Percentiles rank a stretch among this genome's conserved stretches.
These are phyloP conservation scores for Diploscapter pachys DNA, from an alignment of 1,140 invertebrate species.

Conservation along the genomic window DNA sequence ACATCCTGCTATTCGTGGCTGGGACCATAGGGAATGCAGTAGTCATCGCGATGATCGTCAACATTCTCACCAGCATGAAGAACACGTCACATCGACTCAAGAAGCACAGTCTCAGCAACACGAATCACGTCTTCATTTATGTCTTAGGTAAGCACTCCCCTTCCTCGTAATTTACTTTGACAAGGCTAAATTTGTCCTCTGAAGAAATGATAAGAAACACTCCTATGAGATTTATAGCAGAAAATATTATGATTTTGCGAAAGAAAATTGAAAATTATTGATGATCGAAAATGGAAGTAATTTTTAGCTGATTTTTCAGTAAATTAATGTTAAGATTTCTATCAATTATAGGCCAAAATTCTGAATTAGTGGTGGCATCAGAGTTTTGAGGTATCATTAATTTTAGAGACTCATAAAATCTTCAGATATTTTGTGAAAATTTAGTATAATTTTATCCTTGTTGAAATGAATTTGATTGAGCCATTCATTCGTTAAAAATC, in stretches of 20 bases:
- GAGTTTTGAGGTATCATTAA: too few species aligned
- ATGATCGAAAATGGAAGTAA: too few species aligned
- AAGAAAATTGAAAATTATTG: too few species aligned
- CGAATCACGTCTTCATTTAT: slow-evolving; percentile 43
- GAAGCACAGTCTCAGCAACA: slow-evolving; percentile 25
- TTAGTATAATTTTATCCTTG: neutral
- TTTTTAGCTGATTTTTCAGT: too few species aligned
- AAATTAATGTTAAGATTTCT: too few species aligned
- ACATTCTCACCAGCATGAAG: slow-evolving; percentile 38
- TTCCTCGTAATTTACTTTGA: neutral
- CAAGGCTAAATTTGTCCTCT: neutral
- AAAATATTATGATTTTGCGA: too few species aligned
- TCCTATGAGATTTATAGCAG: too few species aligned
- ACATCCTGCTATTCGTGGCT: slow-evolving; percentile 33
- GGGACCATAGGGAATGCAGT: slow-evolving; percentile 41
- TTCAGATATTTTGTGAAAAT: too few species aligned
- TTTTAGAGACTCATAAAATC: too few species aligned
- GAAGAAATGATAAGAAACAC: neutral
- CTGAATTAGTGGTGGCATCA: too few species aligned
- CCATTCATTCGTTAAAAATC: neutral
- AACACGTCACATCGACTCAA: slow-evolving; percentile 24
- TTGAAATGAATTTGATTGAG: neutral
- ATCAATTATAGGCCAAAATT: too few species aligned
- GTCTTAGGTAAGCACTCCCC: slow-evolving; percentile 27
- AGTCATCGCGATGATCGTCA: slow-evolving; percentile 43